Evolutionary conservation across 2,888 invertebrate species (phyloP), one percentile per base, ranked within the genome.

Genomic region (Helicoverpa assulta): DNA sequence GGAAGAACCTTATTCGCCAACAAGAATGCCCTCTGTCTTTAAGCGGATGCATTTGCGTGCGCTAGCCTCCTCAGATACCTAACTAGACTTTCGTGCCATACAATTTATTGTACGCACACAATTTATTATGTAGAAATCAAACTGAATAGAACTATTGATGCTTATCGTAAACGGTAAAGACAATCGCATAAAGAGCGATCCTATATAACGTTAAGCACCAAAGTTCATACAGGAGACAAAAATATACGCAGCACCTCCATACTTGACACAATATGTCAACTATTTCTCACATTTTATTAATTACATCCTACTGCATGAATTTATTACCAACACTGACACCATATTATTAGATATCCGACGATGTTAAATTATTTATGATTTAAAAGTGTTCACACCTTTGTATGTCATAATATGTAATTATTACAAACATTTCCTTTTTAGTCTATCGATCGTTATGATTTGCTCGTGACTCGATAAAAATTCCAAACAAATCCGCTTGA

Each of bases 261-360:
- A 86, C 73, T 76, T 70, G 86, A 84, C 80, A 85, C 80, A 88
- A 91, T 92, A 93, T 94, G 93, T 92, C 92, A 93, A 86, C 82
- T 88, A 91, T 92, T 92, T 94, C 93, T 91, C 93, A 94, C 93
- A 91, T 92, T 90, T 91, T 89, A 91, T 90, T 88, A 89, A 92
- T 91, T 87, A 85, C 81, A 84, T 81, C 78, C 78, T 81, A 82
- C 78, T 76, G 78, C 55, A 80, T 88, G 81, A 88, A 88, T 90
- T 85, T 84, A 89, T 87, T 85, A 86, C 70, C 64, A 60, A 75
- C 78, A 76, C 76, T 70, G 60, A 73, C 67, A 76, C 67, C 64
- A 73, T 73, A 57, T 56, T 70, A 76, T 74, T 76, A 70, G 66
- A 73, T 70, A 70, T 74, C 82, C 51, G 60, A 65, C 65, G 56